Percentiles rank a stretch among this genome's conserved stretches.
phyloP scores from a whole-genome alignment of 1,140 invertebrate genomes.

The Helicorthomorpha holstii region DNA sequence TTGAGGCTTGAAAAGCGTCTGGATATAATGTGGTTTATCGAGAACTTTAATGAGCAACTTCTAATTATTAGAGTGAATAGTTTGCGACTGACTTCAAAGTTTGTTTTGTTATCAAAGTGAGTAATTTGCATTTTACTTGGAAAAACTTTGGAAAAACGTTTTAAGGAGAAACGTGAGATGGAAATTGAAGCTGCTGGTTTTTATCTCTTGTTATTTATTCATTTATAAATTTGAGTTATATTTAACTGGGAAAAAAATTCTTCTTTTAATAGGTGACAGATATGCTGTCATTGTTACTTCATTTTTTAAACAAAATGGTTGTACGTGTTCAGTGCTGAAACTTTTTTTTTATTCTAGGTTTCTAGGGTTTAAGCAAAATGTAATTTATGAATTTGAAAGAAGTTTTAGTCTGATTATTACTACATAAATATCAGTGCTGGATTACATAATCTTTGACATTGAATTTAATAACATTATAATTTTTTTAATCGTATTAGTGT shows the following conservation, averaged over 20 bases:
- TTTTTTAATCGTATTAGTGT: too few relatives aligned
- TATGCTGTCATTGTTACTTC: slow-evolving; percentile 68
- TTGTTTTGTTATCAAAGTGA: too few relatives aligned
- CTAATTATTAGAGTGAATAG: too few relatives aligned
- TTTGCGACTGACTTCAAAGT: too few relatives aligned
- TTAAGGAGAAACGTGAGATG: slow-evolving; percentile 58
- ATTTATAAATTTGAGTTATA: not conserved
- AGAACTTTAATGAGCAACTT: too few relatives aligned
- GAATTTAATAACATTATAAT: too few relatives aligned
- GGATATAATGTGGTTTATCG: too few relatives aligned
- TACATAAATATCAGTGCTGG: too few relatives aligned
- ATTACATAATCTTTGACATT: too few relatives aligned
- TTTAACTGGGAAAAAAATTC: not conserved
- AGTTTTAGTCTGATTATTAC: slow-evolving; percentile 71
- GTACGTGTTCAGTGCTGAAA: slow-evolving; percentile 82
- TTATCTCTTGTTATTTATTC: not conserved
- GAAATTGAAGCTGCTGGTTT: slow-evolving; percentile 59
- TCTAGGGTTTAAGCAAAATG: slow-evolving; percentile 57
- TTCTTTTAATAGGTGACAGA: slow-evolving; percentile 45
- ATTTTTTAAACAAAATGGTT: slow-evolving; percentile 90
- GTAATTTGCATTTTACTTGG: too few relatives aligned
- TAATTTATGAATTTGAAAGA: slow-evolving; percentile 72
- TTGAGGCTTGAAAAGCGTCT: too few relatives aligned
- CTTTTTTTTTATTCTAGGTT: slow-evolving; percentile 53
- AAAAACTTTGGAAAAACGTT: too few relatives aligned